Evolutionary conservation across 92 coral and sea anemone genomes (phyloP).

Genomic region (Porites rus): DNA sequence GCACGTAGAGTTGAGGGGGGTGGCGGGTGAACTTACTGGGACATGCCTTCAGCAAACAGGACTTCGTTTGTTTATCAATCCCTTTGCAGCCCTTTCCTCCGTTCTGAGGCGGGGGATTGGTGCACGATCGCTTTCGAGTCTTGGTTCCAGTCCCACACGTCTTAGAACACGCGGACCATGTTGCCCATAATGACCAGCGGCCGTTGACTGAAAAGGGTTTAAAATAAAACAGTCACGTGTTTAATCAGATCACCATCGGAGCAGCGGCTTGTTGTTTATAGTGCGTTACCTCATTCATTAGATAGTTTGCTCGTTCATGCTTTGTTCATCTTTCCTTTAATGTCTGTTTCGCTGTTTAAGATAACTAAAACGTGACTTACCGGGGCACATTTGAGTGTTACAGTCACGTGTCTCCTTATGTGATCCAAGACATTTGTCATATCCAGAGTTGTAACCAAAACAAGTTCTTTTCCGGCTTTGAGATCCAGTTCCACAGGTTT

Average conservation of each 20-base stretch:
- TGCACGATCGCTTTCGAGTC: slow-evolving; percentile 37
- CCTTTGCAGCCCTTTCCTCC: slow-evolving; percentile 26
- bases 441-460: slow-evolving; percentile 12
- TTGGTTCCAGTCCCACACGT: slow-evolving; percentile 48
- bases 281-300: too few relatives aligned
- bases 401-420: slow-evolving; percentile 34
- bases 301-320: background rate
- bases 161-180: slow-evolving; percentile 50
- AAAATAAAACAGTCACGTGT: background rate
- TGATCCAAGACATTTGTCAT: slow-evolving; percentile 27
- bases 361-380: slow-evolving; percentile 13
- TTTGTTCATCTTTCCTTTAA: background rate
- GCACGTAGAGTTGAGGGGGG: too few relatives aligned
- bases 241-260: too few relatives aligned
- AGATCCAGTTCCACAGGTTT: slow-evolving; percentile 62
- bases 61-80: slow-evolving; percentile 18
- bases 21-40: too few relatives aligned
- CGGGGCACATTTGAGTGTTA: slow-evolving; percentile 50
- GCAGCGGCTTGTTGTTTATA: too few relatives aligned
- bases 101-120: slow-evolving; percentile 35
- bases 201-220: slow-evolving; percentile 35
- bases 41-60: background rate
- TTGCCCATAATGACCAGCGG: slow-evolving; percentile 40
- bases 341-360: background rate
- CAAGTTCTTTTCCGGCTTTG: slow-evolving; percentile 56